Conservation (phyloP, 2,113 vertebrate genomes). For the Caretta caretta region DNA sequence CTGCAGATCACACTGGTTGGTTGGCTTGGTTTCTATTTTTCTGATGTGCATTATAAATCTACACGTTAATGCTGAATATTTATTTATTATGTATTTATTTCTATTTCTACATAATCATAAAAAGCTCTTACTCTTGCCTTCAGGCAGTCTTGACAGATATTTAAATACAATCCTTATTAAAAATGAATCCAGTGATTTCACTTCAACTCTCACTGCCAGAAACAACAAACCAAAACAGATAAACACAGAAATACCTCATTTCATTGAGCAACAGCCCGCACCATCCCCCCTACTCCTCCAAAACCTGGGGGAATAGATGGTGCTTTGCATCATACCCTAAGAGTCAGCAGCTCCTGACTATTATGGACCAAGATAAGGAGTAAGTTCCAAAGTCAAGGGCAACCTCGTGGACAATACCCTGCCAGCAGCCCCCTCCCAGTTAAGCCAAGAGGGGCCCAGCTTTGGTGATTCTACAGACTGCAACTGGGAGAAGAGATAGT, state of each 20-base stretch:
- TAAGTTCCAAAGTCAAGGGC: not conserved
- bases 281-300: not conserved
- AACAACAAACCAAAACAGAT: not conserved
- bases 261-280: not conserved
- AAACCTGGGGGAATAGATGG: not conserved
- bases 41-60: not conserved
- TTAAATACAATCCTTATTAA: not conserved
- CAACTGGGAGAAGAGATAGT: not conserved
- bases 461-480: not conserved
- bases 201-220: not conserved
- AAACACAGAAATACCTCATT: conserved; percentile 2
- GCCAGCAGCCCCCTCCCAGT: not conserved
- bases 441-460: not conserved
- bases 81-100: not conserved
- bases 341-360: not conserved
- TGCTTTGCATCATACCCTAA: not conserved
- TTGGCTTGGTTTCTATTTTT: not conserved
- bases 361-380: not conserved
- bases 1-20: not conserved
- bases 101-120: not conserved
- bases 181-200: not conserved
- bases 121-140: not conserved
- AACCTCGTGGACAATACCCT: not conserved
- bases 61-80: not conserved
- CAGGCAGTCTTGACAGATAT: not conserved